Percentiles rank a stretch among this genome's conserved stretches.
Evolutionary conservation across 2,797 vertebrate species (phyloP).

Genomic region (Argya squamiceps): DNA sequence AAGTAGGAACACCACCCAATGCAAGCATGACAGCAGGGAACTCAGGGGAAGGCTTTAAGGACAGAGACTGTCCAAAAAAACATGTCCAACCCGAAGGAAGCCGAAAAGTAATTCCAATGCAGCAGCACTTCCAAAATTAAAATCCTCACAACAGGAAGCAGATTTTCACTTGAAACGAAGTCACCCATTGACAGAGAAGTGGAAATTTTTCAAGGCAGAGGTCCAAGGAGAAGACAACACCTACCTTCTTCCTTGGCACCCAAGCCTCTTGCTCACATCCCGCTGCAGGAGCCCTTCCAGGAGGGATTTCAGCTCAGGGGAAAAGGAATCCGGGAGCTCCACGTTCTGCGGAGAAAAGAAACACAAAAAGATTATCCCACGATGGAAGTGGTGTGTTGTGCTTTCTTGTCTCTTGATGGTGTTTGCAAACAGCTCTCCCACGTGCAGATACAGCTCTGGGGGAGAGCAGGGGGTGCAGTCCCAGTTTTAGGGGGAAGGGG

Average conservation of each 20-base stretch:
- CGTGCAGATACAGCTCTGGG: background rate
- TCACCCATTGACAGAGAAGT: background rate
- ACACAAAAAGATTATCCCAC: fast-evolving
- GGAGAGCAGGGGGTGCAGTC: background rate
- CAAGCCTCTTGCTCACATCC: constrained; percentile 90
- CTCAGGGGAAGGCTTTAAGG: background rate
- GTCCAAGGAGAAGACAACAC: constrained; percentile 1
- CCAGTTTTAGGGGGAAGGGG: background rate
- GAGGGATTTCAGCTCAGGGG: constrained; percentile 89
- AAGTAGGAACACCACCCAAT: background rate
- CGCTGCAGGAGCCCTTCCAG: constrained; percentile 92
- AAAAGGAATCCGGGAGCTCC: constrained; percentile 93
- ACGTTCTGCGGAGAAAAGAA: constrained; percentile 81
- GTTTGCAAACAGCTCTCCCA: background rate
- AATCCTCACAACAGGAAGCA: constrained; percentile 15
- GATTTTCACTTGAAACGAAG: background rate
- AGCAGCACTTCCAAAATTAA: background rate
- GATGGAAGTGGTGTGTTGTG: fast-evolving
- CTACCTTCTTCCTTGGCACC: constrained; percentile 90
- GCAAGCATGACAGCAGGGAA: background rate
- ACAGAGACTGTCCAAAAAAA: background rate
- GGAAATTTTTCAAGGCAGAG: background rate
- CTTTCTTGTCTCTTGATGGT: background rate
- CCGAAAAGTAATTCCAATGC: background rate
- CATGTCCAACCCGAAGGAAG: background rate